Conservation (phyloP, 2,113 vertebrate genomes). For the Oostethus manadensis region DNA sequence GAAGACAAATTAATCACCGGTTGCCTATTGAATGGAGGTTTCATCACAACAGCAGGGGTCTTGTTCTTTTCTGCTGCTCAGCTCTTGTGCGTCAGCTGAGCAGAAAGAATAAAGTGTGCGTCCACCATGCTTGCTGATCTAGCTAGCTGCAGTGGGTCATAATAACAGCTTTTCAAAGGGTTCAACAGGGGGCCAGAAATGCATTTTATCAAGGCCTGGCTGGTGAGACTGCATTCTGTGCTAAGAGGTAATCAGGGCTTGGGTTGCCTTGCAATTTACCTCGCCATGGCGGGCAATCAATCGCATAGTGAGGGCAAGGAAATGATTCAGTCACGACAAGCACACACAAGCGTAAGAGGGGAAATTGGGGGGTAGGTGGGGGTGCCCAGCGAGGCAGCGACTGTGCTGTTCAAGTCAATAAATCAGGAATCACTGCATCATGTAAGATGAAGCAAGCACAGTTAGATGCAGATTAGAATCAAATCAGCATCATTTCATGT, state of each 20-base stretch:
- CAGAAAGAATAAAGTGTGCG: not conserved
- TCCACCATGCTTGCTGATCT: slow-evolving; percentile 37
- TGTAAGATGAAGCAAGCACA: slow-evolving; percentile 28
- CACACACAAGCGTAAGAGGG: slow-evolving; percentile 48
- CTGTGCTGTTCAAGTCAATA: slow-evolving; percentile 50
- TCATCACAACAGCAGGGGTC: slow-evolving; percentile 27
- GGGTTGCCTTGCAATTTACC: slow-evolving; percentile 74
- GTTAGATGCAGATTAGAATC: slow-evolving; percentile 37
- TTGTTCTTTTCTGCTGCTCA: slow-evolving; percentile 27
- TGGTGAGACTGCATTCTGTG: slow-evolving; percentile 65
- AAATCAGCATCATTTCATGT: slow-evolving; percentile 37
- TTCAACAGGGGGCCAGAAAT: slow-evolving; percentile 61
- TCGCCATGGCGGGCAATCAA: slow-evolving; percentile 73
- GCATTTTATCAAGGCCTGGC: slow-evolving; percentile 70
- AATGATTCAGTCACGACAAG: slow-evolving; percentile 69
- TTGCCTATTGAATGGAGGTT: slow-evolving; percentile 29
- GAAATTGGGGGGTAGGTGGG: slow-evolving; percentile 53
- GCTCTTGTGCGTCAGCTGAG: slow-evolving; percentile 2
- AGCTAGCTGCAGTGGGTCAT: slow-evolving; percentile 55
- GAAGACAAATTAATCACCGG: slow-evolving; percentile 36
- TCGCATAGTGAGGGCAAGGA: slow-evolving; percentile 69
- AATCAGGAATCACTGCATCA: slow-evolving; percentile 42
- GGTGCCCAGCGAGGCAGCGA: slow-evolving; percentile 27
- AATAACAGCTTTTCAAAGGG: slow-evolving; percentile 62
- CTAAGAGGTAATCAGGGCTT: slow-evolving; percentile 78